These are phyloP conservation scores for Cephus spinipes DNA, from an alignment of 2,888 invertebrate species.

Conservation along the genomic window DNA sequence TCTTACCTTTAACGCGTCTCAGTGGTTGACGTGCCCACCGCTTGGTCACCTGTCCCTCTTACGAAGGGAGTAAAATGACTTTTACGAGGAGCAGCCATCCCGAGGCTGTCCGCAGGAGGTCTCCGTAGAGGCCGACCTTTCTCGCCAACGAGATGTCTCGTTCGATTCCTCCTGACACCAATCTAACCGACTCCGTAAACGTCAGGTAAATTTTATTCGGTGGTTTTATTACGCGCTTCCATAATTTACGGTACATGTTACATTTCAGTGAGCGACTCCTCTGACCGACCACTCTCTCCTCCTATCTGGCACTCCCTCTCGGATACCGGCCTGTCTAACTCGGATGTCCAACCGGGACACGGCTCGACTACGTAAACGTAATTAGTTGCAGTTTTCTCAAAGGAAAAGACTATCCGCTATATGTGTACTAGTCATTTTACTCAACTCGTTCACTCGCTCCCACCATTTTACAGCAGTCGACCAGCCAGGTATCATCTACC, in stretches of 20 bases:
- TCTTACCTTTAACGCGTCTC: neutral
- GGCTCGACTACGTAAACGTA: neutral
- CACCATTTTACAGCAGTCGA: neutral
- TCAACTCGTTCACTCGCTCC: neutral
- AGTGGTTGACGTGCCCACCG: constrained; percentile 22
- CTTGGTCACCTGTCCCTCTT: constrained; percentile 57
- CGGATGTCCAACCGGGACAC: neutral
- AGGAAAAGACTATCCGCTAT: neutral
- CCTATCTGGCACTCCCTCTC: constrained; percentile 4
- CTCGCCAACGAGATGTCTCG: constrained; percentile 59
- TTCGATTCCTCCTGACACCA: constrained; percentile 61
- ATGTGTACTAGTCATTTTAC: neutral
- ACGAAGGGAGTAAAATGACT: constrained; percentile 56
- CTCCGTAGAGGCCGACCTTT: constrained; percentile 45
- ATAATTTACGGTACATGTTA: constrained; percentile 54
- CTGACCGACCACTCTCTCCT: neutral
- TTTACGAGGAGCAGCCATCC: constrained; percentile 59
- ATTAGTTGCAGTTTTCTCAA: neutral
- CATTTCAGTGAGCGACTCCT: constrained; percentile 9
- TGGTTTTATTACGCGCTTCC: constrained; percentile 53
- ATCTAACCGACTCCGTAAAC: constrained; percentile 61
- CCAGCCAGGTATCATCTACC: neutral
- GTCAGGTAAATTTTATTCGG: constrained; percentile 63
- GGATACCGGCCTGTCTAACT: neutral
- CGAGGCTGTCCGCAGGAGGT: constrained; percentile 57